Percentiles rank a stretch among this genome's conserved stretches.
Evolutionary conservation across 2,888 invertebrate species (phyloP).

Genomic region (Ennomos erosarius): DNA sequence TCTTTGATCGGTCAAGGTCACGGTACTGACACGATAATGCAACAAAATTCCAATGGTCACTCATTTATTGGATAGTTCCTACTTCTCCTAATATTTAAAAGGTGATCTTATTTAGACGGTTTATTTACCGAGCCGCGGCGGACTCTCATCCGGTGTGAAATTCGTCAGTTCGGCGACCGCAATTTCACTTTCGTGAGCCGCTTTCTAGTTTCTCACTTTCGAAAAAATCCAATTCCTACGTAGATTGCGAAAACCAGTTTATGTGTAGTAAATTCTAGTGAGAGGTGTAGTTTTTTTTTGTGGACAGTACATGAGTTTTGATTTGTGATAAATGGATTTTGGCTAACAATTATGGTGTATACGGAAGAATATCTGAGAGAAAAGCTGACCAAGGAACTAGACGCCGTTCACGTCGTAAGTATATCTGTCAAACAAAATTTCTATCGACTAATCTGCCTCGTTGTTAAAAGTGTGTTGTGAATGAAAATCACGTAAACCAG

Average conservation of each 20-base stretch:
- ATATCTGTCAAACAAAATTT: constrained; percentile 75
- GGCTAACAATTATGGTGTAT: constrained; percentile 85
- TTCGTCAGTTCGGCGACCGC: constrained; percentile 71
- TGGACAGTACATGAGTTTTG: constrained; percentile 60
- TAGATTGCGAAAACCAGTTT: constrained; percentile 58
- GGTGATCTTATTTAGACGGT: constrained; percentile 48
- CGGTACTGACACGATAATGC: too few species aligned
- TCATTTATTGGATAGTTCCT: constrained; percentile 33
- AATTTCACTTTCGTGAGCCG: constrained; percentile 74
- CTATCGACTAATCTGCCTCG: constrained; percentile 61
- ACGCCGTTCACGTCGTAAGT: constrained; percentile 90
- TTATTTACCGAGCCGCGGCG: too few species aligned
- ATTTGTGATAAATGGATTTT: constrained; percentile 63
- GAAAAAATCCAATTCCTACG: constrained; percentile 63
- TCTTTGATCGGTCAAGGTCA: constrained; percentile 51
- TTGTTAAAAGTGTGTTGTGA: constrained; percentile 56
- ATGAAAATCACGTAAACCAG: constrained; percentile 46
- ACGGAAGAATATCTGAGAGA: constrained; percentile 87
- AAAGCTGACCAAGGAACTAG: constrained; percentile 88
- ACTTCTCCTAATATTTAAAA: constrained; percentile 17
- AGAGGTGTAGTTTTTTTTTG: constrained; percentile 57
- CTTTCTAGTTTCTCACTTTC: constrained; percentile 76
- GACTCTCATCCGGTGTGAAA: constrained; percentile 65
- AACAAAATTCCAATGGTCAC: constrained; percentile 44
- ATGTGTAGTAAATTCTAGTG: constrained; percentile 55